A percentile compares a stretch with the other conserved stretches of the same genome.
Evolutionary conservation across 1,140 invertebrate species (phyloP).

Genomic region (Meloidogyne hapla): DNA sequence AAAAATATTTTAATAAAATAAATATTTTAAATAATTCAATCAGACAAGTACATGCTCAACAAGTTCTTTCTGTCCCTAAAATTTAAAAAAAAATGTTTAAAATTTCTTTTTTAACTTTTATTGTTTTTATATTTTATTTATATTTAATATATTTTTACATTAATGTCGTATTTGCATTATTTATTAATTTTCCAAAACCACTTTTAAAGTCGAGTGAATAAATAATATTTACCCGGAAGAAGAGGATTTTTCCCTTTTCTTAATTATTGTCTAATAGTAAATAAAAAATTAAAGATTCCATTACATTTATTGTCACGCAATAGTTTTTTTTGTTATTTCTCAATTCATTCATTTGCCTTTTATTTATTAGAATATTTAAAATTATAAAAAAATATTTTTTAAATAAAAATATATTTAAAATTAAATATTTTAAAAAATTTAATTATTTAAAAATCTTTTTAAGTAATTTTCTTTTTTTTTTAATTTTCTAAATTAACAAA

Average conservation of each 20-base stretch:
- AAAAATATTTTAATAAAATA: too few relatives aligned
- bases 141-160: too few relatives aligned
- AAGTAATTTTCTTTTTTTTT: background rate
- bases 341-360: background rate
- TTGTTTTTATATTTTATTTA: too few relatives aligned
- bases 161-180: too few relatives aligned
- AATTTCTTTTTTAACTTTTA: too few relatives aligned
- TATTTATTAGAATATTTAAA: constrained; percentile 1
- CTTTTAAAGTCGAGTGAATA: background rate
- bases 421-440: too few relatives aligned
- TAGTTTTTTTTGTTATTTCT: background rate
- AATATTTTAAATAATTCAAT: too few relatives aligned
- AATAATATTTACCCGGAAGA: background rate
- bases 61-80: too few relatives aligned
- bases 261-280: background rate
- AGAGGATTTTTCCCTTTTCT: background rate
- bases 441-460: background rate
- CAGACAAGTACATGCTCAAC: too few relatives aligned
- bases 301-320: constrained; percentile 5
- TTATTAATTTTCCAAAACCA: background rate
- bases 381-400: background rate
- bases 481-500: constrained; percentile 6
- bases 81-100: too few relatives aligned
- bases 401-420: too few relatives aligned
- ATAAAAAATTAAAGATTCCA: background rate